Evolutionary conservation across 2,113 vertebrate species (phyloP).

Genomic region (Alouatta palliata): DNA sequence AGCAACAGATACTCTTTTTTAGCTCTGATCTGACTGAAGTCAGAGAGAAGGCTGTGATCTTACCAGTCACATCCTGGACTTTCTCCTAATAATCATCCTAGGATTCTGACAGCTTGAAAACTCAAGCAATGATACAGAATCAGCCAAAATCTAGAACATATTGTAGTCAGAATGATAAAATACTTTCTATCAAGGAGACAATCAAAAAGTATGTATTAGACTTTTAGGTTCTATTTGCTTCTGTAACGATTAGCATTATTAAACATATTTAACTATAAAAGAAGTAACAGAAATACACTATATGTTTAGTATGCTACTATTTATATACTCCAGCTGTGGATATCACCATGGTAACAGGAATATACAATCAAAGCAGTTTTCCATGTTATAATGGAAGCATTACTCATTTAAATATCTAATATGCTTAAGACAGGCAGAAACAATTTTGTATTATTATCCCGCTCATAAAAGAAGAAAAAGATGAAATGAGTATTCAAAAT

Average conservation of each 20-base stretch:
- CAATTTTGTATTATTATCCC: neutral
- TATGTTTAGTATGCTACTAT: neutral
- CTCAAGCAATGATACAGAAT: neutral
- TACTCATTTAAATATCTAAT: conserved; percentile 49
- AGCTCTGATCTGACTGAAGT: conserved; percentile 8
- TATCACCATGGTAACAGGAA: conserved; percentile 64
- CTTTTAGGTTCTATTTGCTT: neutral
- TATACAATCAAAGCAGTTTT: conserved; percentile 61
- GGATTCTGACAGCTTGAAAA: conserved; percentile 19
- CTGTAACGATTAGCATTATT: neutral
- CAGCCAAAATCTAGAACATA: conserved; percentile 17
- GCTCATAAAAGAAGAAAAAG: conserved; percentile 50
- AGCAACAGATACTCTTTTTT: neutral
- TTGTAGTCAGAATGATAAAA: conserved; percentile 40
- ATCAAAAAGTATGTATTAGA: neutral
- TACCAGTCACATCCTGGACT: neutral
- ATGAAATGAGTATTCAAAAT: conserved; percentile 55
- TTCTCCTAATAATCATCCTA: neutral
- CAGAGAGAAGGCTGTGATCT: neutral
- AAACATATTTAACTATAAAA: neutral
- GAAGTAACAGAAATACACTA: neutral
- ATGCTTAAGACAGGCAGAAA: conserved; percentile 51
- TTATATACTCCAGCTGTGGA: conserved; percentile 50
- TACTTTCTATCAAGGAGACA: neutral
- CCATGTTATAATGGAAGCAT: conserved; percentile 58